Evolutionary conservation across 2,797 vertebrate species (phyloP).

Genomic region (Peromyscus melanophrys): DNA sequence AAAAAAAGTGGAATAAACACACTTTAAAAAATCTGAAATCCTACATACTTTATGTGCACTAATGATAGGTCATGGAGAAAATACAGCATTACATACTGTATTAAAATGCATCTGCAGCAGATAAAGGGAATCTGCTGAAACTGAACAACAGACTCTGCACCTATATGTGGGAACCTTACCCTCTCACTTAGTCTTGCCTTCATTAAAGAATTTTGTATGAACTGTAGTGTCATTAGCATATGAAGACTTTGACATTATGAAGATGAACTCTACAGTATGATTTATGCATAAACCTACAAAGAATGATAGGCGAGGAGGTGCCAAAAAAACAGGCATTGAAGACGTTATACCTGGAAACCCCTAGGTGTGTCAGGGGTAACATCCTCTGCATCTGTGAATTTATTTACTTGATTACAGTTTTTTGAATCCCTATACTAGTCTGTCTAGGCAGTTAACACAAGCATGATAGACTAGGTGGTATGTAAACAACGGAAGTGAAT

Average conservation of each 20-base stretch:
- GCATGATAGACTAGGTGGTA: background rate
- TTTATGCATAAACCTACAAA: background rate
- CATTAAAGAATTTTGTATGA: background rate
- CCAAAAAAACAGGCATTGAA: background rate
- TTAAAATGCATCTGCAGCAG: background rate
- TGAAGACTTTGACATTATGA: background rate
- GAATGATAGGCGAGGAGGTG: background rate
- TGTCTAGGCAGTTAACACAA: background rate
- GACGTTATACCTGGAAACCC: background rate
- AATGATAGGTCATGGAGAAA: background rate
- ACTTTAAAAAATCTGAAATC: background rate
- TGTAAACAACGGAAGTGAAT: background rate
- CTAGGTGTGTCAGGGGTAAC: background rate
- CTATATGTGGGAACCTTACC: background rate
- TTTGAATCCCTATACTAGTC: background rate
- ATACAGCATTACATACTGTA: background rate
- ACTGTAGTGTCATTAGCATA: background rate
- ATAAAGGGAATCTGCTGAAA: background rate
- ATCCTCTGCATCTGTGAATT: background rate
- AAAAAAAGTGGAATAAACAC: background rate
- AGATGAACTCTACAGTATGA: background rate
- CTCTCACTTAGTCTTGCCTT: background rate
- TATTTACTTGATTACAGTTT: background rate
- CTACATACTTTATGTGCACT: slow-evolving; percentile 2
- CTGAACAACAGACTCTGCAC: background rate